These are phyloP conservation scores for Eupelmus urozonus DNA, from an alignment of 2,888 invertebrate genomes.

Conservation along the genomic window DNA sequence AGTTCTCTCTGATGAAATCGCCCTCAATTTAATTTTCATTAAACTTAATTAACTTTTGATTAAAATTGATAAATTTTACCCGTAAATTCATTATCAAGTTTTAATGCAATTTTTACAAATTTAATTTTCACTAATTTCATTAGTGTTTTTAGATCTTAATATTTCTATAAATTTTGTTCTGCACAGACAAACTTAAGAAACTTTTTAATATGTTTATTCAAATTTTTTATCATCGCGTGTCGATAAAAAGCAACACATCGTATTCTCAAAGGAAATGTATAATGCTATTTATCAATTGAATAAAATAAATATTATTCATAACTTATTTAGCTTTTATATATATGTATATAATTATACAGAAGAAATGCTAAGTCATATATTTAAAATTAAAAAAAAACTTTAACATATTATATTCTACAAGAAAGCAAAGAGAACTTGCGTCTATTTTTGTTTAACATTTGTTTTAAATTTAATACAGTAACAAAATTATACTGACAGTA, in stretches of 20 bases:
- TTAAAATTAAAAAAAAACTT: slow-evolving; percentile 20
- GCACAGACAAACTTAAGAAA: no score
- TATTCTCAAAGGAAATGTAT: neutral
- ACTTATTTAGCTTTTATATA: slow-evolving; percentile 17
- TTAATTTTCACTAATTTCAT: no score
- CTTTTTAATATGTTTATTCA: no score
- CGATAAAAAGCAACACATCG: no score
- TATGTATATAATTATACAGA: slow-evolving; percentile 9
- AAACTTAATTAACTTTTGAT: slow-evolving; percentile 33
- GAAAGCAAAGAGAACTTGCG: neutral
- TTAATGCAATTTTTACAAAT: neutral
- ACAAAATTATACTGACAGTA: slow-evolving; percentile 12
- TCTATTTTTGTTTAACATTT: neutral
- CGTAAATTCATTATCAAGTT: neutral
- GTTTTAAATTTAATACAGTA: slow-evolving; percentile 21
- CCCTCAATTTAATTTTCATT: slow-evolving; percentile 44
- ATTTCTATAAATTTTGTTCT: no score
- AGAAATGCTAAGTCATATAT: slow-evolving; percentile 29
- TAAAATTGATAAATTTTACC: slow-evolving; percentile 29
- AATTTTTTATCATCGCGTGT: no score
- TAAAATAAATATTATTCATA: slow-evolving; percentile 15
- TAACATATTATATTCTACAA: no score
- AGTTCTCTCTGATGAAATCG: slow-evolving; percentile 42
- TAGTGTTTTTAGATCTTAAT: no score
- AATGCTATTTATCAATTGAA: neutral